Evolutionary conservation across 2,797 vertebrate genomes (phyloP).

Genomic region (Myripristis murdjan): DNA sequence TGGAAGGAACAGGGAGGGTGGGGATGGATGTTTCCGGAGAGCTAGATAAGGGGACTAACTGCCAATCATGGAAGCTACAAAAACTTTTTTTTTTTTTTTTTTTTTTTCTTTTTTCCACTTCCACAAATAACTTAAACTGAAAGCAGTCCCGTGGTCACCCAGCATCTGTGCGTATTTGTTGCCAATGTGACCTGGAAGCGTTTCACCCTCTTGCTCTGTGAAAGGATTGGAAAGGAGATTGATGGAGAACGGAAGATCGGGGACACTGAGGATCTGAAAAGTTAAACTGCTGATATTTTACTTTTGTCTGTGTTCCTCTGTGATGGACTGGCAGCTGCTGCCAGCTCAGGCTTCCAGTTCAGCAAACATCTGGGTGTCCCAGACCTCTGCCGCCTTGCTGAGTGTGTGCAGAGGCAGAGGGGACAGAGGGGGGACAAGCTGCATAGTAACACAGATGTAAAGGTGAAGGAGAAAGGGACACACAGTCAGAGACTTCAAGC

Average conservation of each 20-base stretch:
- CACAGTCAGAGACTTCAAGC: neutral
- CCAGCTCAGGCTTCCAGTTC: constrained; percentile 75
- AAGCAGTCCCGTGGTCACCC: constrained; percentile 46
- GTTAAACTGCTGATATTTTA: constrained; percentile 60
- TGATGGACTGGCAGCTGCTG: constrained; percentile 68
- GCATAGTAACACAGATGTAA: constrained; percentile 47
- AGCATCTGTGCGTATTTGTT: constrained; percentile 64
- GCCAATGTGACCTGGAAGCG: constrained; percentile 25
- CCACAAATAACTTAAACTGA: constrained; percentile 22
- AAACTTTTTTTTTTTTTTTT: neutral
- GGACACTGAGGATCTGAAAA: constrained; percentile 47
- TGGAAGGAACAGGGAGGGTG: neutral
- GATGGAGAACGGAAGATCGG: constrained; percentile 5
- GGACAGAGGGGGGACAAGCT: constrained; percentile 21
- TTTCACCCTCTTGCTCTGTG: constrained; percentile 25
- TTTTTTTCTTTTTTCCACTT: neutral
- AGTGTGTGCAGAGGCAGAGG: constrained; percentile 50
- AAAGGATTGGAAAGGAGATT: constrained; percentile 1
- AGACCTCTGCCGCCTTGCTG: constrained; percentile 54
- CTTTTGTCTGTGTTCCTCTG: constrained; percentile 57
- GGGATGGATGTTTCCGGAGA: neutral
- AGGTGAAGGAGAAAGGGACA: constrained; percentile 48
- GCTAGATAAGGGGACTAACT: constrained; percentile 34
- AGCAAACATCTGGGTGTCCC: constrained; percentile 81
- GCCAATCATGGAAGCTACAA: constrained; percentile 10